Evolutionary conservation across 2,797 vertebrate species (phyloP).

Genomic region (Australoheros facetus): DNA sequence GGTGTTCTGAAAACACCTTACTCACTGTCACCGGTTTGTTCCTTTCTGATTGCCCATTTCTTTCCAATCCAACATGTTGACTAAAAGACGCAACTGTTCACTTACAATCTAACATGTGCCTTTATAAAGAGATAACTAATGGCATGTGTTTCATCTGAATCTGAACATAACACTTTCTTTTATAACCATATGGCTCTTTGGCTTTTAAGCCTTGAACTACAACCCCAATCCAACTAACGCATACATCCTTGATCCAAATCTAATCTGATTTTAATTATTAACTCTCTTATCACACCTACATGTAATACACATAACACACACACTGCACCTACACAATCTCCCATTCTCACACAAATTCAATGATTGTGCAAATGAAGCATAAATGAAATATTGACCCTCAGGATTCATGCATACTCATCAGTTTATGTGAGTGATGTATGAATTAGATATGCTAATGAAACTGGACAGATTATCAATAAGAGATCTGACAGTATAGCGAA

Average conservation of each 20-base stretch:
- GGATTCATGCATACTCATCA: slow-evolving; percentile 66
- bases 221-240: slow-evolving; percentile 8
- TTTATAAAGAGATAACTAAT: background rate
- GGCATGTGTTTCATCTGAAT: background rate
- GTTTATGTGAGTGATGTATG: slow-evolving; percentile 57
- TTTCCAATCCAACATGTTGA: too few relatives aligned
- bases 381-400: slow-evolving; percentile 70
- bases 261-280: slow-evolving; percentile 67
- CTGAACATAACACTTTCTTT: background rate
- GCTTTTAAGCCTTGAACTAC: slow-evolving; percentile 55
- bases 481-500: slow-evolving; percentile 44
- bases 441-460: slow-evolving; percentile 66
- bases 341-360: slow-evolving; percentile 10
- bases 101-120: background rate
- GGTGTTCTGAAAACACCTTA: background rate
- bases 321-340: slow-evolving; percentile 4
- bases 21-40: background rate
- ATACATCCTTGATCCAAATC: slow-evolving; percentile 47
- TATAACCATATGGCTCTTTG: slow-evolving; percentile 2
- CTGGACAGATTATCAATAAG: slow-evolving; percentile 45
- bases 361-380: slow-evolving; percentile 56
- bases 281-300: slow-evolving; percentile 41
- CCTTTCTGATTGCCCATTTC: background rate
- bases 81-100: background rate
- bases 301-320: background rate